Conservation (phyloP, 1,140 invertebrate genomes). For the Ericerus pela region DNA sequence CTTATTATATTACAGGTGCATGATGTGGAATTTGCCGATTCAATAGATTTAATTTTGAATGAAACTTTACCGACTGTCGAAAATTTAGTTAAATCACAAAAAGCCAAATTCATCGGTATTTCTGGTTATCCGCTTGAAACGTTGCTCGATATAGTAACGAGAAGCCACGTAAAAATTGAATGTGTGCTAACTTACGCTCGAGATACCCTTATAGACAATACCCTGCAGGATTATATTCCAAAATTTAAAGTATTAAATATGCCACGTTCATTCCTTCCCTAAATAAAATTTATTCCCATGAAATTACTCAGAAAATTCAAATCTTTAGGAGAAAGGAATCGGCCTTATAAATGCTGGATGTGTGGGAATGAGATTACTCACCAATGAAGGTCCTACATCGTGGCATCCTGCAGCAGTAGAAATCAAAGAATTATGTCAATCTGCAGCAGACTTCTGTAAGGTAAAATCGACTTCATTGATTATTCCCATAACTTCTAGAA, state of each 20-base stretch:
- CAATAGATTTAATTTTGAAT: slow-evolving; percentile 56
- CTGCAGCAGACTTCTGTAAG: slow-evolving; percentile 47
- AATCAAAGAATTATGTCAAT: slow-evolving; percentile 45
- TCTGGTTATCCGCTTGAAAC: slow-evolving; percentile 70
- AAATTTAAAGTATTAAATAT: slow-evolving; percentile 45
- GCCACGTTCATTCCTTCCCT: neutral
- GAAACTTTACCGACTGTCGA: slow-evolving; percentile 73
- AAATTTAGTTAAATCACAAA: slow-evolving; percentile 53
- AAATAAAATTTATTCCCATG: neutral
- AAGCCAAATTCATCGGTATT: slow-evolving; percentile 67
- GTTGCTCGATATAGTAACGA: slow-evolving; percentile 56
- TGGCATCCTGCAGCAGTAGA: slow-evolving; percentile 70
- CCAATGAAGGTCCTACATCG: slow-evolving; percentile 49
- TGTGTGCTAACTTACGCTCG: slow-evolving; percentile 63
- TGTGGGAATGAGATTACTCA: slow-evolving; percentile 66
- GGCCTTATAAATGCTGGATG: slow-evolving; percentile 70
- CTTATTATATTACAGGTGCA: slow-evolving; percentile 48
- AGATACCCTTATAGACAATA: slow-evolving; percentile 61
- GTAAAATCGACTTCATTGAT: slow-evolving; percentile 32
- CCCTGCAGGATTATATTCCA: slow-evolving; percentile 52
- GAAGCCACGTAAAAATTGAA: slow-evolving; percentile 48
- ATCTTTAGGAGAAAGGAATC: slow-evolving; percentile 45
- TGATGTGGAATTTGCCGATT: slow-evolving; percentile 77
- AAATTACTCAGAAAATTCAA: no score
- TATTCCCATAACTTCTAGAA: no score